These are phyloP conservation scores for Echinarachnius parma DNA, from an alignment of 53 echinoderm and acorn worm genomes.

Conservation along the genomic window DNA sequence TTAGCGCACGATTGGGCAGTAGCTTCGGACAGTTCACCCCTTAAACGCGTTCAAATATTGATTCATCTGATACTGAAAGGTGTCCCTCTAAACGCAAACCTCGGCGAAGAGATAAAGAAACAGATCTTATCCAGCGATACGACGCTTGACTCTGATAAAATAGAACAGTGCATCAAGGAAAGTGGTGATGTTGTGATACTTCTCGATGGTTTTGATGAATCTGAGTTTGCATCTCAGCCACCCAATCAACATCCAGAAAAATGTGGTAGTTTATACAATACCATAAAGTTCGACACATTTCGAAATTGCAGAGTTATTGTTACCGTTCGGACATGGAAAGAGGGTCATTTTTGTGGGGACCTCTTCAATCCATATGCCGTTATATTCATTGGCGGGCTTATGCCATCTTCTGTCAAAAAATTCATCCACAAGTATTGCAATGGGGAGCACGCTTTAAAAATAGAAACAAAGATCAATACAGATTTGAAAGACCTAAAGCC, in stretches of 20 bases:
- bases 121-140: background rate
- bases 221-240: background rate
- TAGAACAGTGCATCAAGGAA: background rate
- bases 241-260: background rate
- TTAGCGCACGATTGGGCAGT: slow-evolving; percentile 1
- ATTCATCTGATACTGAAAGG: slow-evolving; percentile 4
- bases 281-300: background rate
- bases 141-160: background rate
- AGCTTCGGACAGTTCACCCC: background rate
- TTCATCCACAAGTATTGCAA: slow-evolving; percentile 1
- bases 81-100: background rate
- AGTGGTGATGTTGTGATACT: background rate
- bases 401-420: background rate
- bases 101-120: background rate
- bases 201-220: slow-evolving; percentile 1
- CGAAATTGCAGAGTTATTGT: background rate
- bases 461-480: background rate
- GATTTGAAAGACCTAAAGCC: background rate
- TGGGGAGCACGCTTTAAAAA: background rate
- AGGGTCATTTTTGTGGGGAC: background rate
- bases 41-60: background rate
- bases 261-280: background rate
- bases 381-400: background rate
- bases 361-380: background rate
- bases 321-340: background rate